These are phyloP conservation scores for Austrolebias charrua DNA, from an alignment of 2,797 vertebrate genomes.

Conservation along the genomic window DNA sequence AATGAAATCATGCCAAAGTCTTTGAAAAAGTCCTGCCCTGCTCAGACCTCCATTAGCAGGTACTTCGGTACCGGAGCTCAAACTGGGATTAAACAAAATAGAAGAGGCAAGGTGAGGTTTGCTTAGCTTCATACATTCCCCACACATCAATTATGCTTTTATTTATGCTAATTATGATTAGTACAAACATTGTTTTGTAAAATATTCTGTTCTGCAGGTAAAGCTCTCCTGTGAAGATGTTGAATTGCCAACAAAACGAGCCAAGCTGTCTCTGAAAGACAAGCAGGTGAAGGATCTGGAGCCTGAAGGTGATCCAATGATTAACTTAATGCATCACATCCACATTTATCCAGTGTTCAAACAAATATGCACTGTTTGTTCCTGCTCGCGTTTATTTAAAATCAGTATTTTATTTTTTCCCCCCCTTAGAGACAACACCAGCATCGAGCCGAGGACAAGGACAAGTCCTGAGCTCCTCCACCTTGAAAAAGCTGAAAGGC, in stretches of 20 bases:
- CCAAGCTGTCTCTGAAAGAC: slow-evolving; percentile 59
- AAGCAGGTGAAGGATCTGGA: slow-evolving; percentile 48
- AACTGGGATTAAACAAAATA: slow-evolving; percentile 30
- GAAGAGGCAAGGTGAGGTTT: slow-evolving; percentile 67
- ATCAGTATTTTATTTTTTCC: neutral
- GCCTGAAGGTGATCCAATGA: neutral
- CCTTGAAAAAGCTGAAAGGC: slow-evolving; percentile 84
- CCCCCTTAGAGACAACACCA: slow-evolving; percentile 48
- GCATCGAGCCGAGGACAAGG: slow-evolving; percentile 40
- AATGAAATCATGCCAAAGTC: slow-evolving; percentile 67
- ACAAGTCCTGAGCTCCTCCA: slow-evolving; percentile 75
- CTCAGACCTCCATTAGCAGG: slow-evolving; percentile 78
- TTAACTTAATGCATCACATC: neutral
- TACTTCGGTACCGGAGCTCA: slow-evolving; percentile 70
- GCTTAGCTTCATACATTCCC: no score
- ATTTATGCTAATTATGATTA: no score
- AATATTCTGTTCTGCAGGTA: slow-evolving; percentile 60
- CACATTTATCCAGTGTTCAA: neutral
- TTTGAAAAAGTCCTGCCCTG: slow-evolving; percentile 57
- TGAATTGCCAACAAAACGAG: slow-evolving; percentile 77
- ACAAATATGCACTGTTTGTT: neutral
- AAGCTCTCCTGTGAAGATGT: slow-evolving; percentile 58
- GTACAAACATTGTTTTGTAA: neutral
- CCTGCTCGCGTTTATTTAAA: no score
- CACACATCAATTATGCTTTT: neutral